Conservation (phyloP, 1,140 invertebrate genomes). For the Zaprionus capensis region DNA sequence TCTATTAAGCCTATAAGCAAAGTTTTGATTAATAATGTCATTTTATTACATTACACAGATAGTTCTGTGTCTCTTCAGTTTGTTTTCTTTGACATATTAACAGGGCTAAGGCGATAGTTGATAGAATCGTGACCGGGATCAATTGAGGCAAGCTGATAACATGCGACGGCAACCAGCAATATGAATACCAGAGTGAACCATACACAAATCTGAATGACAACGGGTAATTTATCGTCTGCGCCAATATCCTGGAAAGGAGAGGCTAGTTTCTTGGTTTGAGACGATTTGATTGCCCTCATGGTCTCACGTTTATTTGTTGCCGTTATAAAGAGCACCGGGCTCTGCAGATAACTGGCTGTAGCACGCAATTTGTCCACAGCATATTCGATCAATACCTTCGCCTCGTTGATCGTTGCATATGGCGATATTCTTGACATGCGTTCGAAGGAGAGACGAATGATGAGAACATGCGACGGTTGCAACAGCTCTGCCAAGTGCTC, state of each 20-base stretch:
- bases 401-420: conserved; percentile 87
- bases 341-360: conserved; percentile 85
- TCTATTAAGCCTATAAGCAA: too few species aligned
- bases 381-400: conserved; percentile 85
- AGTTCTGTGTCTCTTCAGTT: background rate
- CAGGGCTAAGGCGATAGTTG: conserved; percentile 97
- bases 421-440: conserved; percentile 84
- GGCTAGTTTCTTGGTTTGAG: background rate
- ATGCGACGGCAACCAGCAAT: conserved; percentile 92
- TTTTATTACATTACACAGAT: too few species aligned
- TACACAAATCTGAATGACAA: conserved; percentile 95
- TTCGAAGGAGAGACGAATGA: conserved; percentile 53
- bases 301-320: conserved; percentile 87
- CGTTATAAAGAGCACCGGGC: conserved; percentile 88
- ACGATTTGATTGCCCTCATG: conserved; percentile 51
- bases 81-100: conserved; percentile 85
- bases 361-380: background rate
- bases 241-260: conserved; percentile 85
- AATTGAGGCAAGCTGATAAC: conserved; percentile 94
- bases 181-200: conserved; percentile 92
- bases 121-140: conserved; percentile 98
- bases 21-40: too few species aligned
- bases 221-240: conserved; percentile 88
- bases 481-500: conserved; percentile 77
- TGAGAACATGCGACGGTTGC: conserved; percentile 25